Base-by-base conservation (phyloP, 2,888 invertebrate genomes). In the Augiades crinisus region DNA sequence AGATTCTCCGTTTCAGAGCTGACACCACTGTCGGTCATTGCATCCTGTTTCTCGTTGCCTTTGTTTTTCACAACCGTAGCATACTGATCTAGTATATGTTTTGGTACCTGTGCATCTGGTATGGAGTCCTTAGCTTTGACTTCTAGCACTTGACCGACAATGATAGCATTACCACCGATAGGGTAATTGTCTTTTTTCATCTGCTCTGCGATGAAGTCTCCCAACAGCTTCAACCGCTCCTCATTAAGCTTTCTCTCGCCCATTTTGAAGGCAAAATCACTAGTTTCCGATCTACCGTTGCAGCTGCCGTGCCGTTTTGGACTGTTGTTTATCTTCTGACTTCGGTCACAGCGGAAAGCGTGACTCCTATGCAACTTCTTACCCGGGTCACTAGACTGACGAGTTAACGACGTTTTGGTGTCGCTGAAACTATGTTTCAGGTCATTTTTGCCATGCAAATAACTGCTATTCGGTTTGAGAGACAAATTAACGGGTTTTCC, bases 281-380 rank as follows among this genome's bases (percentile, higher is more conserved):
- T 74, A 8, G 78, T 78, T 65, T 87, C 87, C 0, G 85, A 77
- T 10, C 84, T 68, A 10, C 86, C 81, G 60, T 83, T 78, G 53
- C 81, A 83, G 47, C 83, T 81, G 0, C 79, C 83, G 57, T 84
- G 80, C 1, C 89, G 63, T 64, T 87, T 79, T 0, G 84, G 81
- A 24, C 72, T 74, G 2, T 64, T 64, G 22, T 64, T 63, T 36
- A 81, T 68, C 56, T 82, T 83, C 58, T 87, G 83, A 31, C 76
- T 85, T 16, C 86, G 72, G 38, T 92, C 92, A 57, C 91, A 91
- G 1, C 92, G 78, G 58, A 92, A 92, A 0, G 92, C 92, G 60
- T 92, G 92, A 47, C 90, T 92, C 33, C 92, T 71, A 33, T 92
- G 91, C n/a, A 92, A 72, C 59, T 91, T 91, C 52, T 90, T 91